phyloP scores from a whole-genome alignment of 2,888 invertebrate genomes.

The Thera obeliscata region DNA sequence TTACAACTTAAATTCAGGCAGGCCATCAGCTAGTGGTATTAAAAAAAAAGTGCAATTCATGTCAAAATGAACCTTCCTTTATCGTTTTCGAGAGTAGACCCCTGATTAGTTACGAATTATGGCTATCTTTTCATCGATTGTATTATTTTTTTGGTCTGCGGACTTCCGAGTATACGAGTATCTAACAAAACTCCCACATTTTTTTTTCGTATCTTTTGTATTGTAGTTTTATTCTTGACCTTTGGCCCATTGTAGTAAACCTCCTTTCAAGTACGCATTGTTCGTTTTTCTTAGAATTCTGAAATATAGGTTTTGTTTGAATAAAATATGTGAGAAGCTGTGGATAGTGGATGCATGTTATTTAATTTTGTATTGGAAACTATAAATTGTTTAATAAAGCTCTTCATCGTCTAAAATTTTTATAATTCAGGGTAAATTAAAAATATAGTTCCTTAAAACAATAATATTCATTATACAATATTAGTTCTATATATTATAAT shows the following conservation, averaged over 20 bases:
- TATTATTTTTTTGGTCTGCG: constrained; percentile 2
- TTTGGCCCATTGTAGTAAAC: constrained; percentile 41
- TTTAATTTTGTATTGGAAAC: neutral
- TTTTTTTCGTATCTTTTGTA: constrained; percentile 7
- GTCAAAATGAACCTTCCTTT: too few species aligned
- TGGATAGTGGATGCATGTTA: neutral
- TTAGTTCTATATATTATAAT: too few species aligned
- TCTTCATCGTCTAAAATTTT: too few species aligned
- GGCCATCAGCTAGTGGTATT: too few species aligned
- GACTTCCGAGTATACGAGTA: constrained; percentile 22
- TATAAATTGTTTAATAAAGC: too few species aligned
- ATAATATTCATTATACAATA: too few species aligned
- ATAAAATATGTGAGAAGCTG: constrained; percentile 22
- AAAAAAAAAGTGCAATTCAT: too few species aligned
- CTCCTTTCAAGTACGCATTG: constrained; percentile 37
- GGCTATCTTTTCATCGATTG: constrained; percentile 3
- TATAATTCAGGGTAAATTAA: too few species aligned
- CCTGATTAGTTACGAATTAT: constrained; percentile 30
- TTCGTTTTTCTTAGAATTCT: constrained; percentile 20
- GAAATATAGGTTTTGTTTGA: constrained; percentile 24
- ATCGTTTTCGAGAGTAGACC: too few species aligned
- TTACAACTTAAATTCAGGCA: too few species aligned
- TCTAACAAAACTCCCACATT: constrained; percentile 35
- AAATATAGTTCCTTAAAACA: too few species aligned
- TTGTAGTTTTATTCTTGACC: constrained; percentile 34